A percentile compares a stretch with the other conserved stretches of the same genome.
phyloP scores from a whole-genome alignment of 2,113 vertebrate species.

The Cyanoramphus novaezelandiae region DNA sequence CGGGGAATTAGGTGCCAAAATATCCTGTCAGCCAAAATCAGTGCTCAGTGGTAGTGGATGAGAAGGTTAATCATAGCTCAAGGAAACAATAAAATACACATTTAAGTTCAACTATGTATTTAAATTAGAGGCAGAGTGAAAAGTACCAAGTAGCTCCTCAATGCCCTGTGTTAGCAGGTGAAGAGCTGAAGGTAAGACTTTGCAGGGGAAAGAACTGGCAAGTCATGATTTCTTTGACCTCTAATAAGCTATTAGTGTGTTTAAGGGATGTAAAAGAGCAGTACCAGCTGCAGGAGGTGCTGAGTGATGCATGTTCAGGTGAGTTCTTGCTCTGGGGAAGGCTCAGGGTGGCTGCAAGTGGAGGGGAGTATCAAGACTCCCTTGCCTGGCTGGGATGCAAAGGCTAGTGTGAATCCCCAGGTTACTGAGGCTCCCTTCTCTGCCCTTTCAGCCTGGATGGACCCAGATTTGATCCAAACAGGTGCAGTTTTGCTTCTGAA shows the following conservation, averaged over 20 bases:
- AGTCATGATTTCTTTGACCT: neutral
- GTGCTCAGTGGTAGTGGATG: neutral
- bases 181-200: neutral
- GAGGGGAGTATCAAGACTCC: rapidly evolving
- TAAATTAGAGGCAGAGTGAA: neutral
- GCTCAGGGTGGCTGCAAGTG: neutral
- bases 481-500: neutral
- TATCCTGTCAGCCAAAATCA: neutral
- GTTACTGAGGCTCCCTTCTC: neutral
- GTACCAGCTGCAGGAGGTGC: neutral
- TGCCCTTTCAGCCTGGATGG: neutral
- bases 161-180: neutral
- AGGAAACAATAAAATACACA: neutral
- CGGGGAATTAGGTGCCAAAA: neutral
- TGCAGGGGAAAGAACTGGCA: neutral
- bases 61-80: neutral
- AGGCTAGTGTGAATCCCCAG: neutral
- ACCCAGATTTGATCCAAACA: no score
- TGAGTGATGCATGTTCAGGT: neutral
- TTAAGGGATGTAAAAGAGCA: neutral
- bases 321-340: neutral
- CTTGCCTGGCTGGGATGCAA: neutral
- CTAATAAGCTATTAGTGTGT: neutral
- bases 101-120: neutral
- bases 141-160: neutral